These are phyloP conservation scores for Radopholus similis DNA, from an alignment of 1,140 invertebrate species.

Conservation along the genomic window DNA sequence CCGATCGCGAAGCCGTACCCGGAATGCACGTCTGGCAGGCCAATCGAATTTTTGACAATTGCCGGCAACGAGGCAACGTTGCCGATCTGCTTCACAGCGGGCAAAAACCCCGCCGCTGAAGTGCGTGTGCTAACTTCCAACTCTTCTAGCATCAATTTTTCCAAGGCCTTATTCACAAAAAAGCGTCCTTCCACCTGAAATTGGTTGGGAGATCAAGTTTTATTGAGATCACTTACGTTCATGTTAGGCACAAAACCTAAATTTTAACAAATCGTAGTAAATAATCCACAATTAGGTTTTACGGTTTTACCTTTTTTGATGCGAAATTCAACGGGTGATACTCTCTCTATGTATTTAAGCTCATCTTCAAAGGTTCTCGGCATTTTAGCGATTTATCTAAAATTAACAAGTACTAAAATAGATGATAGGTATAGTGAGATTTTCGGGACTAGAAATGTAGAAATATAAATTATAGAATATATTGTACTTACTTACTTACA, in stretches of 20 bases:
- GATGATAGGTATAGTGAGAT: background rate
- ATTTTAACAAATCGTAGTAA: too few species aligned
- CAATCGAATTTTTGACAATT: conserved; percentile 79
- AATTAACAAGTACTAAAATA: background rate
- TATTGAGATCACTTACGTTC: conserved; percentile 71
- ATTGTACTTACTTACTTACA: too few species aligned
- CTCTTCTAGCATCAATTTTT: conserved; percentile 96
- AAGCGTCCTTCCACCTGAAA: conserved; percentile 90
- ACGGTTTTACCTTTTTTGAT: conserved; percentile 99
- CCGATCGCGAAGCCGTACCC: conserved; percentile 99
- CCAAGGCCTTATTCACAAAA: conserved; percentile 87
- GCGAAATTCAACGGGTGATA: conserved; percentile 77
- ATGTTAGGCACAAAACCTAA: conserved; percentile 99
- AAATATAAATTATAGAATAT: too few species aligned
- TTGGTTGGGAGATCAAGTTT: conserved; percentile 2
- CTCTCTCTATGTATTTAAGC: conserved; percentile 83
- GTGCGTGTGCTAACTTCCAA: conserved; percentile 75
- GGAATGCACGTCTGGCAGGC: conserved; percentile 92
- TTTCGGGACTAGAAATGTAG: too few species aligned
- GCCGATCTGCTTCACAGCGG: conserved; percentile 97
- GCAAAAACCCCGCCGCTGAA: conserved; percentile 81
- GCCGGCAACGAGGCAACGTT: conserved; percentile 98
- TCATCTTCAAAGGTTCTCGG: conserved; percentile 86
- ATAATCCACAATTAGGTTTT: too few species aligned
- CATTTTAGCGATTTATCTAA: conserved; percentile 1